A percentile compares a stretch with the other conserved stretches of the same genome.
These are phyloP conservation scores for Pelmatolapia mariae DNA, from an alignment of 2,113 vertebrate genomes.

Conservation along the genomic window DNA sequence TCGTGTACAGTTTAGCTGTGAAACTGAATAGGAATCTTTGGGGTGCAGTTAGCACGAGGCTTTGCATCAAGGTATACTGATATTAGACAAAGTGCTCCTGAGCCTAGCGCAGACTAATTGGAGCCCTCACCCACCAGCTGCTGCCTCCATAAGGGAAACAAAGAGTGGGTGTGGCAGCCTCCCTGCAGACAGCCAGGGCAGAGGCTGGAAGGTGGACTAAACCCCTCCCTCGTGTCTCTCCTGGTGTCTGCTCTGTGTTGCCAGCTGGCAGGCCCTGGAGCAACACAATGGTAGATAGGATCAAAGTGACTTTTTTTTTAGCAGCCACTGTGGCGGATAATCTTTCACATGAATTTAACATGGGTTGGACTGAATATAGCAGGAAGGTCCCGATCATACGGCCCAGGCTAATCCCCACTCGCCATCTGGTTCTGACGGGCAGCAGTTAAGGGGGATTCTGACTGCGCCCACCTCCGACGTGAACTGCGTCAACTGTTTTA, in stretches of 20 bases:
- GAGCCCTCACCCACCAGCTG: slow-evolving; percentile 60
- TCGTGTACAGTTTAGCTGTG: not conserved
- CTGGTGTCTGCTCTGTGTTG: slow-evolving; percentile 9
- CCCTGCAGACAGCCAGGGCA: slow-evolving; percentile 26
- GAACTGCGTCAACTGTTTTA: slow-evolving; percentile 46
- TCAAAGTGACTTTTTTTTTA: slow-evolving; percentile 65
- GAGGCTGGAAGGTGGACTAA: slow-evolving; percentile 44
- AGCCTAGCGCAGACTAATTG: slow-evolving; percentile 45
- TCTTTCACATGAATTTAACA: slow-evolving; percentile 69
- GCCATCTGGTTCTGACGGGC: slow-evolving; percentile 62
- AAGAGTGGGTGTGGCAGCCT: slow-evolving; percentile 59
- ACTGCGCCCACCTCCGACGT: not conserved
- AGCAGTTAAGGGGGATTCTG: slow-evolving; percentile 31
- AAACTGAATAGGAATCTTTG: not conserved
- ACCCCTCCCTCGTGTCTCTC: not conserved
- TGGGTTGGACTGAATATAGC: slow-evolving; percentile 39
- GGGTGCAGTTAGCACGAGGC: not conserved
- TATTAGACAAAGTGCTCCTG: not conserved
- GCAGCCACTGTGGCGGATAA: slow-evolving; percentile 57
- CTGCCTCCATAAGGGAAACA: slow-evolving; percentile 52
- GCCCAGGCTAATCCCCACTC: slow-evolving; percentile 62
- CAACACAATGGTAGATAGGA: slow-evolving; percentile 53
- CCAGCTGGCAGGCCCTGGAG: slow-evolving; percentile 62
- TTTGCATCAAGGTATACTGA: not conserved
- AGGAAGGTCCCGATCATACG: slow-evolving; percentile 57